phyloP scores from a whole-genome alignment of 2,113 vertebrate species.

The Semicossyphus pulcher region DNA sequence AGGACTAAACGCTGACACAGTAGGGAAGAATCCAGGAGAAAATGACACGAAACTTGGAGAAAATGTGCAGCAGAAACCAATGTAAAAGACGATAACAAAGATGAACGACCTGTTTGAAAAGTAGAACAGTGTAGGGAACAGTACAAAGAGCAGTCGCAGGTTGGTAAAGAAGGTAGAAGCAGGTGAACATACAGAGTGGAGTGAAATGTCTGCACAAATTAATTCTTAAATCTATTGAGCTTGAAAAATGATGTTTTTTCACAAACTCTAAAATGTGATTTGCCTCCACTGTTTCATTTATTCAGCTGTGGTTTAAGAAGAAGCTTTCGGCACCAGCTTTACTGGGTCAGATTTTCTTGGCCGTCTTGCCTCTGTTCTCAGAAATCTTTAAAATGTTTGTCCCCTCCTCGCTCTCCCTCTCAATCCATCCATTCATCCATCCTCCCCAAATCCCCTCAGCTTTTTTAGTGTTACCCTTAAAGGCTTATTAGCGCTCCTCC shows the following conservation, averaged over 20 bases:
- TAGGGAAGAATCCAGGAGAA: too few relatives aligned
- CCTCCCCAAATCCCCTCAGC: conserved; percentile 48
- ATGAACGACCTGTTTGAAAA: too few relatives aligned
- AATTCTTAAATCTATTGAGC: conserved; percentile 13
- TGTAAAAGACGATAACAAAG: too few relatives aligned
- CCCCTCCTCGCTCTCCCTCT: conserved; percentile 11
- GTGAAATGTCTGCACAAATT: not conserved
- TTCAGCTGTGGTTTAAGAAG: not conserved
- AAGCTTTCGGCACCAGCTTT: not conserved
- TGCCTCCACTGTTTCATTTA: conserved; percentile 26
- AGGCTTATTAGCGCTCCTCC: conserved; percentile 68
- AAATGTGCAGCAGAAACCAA: too few relatives aligned
- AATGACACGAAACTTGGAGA: too few relatives aligned
- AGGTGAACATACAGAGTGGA: not conserved
- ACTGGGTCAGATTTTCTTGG: conserved; percentile 22
- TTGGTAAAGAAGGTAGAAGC: not conserved
- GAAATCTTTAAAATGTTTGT: conserved; percentile 23
- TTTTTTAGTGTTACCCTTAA: conserved; percentile 67
- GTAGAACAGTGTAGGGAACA: too few relatives aligned
- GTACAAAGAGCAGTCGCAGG: not conserved
- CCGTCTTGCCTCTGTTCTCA: conserved; percentile 15
- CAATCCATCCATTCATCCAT: conserved; percentile 52
- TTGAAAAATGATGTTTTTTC: not conserved
- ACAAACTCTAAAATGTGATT: conserved; percentile 16
- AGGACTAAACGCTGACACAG: too few relatives aligned